phyloP scores from a whole-genome alignment of 2,797 vertebrate genomes.

The Thripadectes ignobilis region DNA sequence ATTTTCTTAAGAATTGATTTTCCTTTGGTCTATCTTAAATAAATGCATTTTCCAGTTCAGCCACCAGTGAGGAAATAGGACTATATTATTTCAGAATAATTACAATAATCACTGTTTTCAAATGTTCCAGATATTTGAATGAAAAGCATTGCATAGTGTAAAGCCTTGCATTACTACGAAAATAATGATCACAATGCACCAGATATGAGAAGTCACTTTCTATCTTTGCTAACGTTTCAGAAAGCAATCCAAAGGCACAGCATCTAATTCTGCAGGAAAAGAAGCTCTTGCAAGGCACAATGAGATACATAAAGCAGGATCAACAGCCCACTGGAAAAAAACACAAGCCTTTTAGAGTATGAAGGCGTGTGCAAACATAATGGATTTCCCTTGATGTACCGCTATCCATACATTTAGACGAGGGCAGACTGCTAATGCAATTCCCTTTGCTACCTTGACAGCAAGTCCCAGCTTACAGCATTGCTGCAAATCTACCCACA shows the following conservation, averaged over 20 bases:
- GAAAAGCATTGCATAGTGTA: not conserved
- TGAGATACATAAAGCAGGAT: not conserved
- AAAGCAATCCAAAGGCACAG: not conserved
- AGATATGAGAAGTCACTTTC: not conserved
- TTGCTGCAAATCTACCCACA: not conserved
- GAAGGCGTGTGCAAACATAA: conserved; percentile 16
- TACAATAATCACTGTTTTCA: not conserved
- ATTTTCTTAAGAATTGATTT: not conserved
- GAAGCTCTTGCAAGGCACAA: not conserved
- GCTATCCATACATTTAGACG: not conserved
- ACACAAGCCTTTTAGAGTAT: not conserved
- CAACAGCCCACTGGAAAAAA: not conserved
- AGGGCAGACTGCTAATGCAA: not conserved
- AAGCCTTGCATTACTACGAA: not conserved
- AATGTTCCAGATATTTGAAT: not conserved
- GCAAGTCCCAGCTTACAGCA: not conserved
- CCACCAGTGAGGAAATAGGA: not conserved
- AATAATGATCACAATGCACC: not conserved
- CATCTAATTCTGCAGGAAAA: not conserved
- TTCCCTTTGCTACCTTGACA: not conserved
- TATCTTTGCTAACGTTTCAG: not conserved
- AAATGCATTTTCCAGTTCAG: not conserved
- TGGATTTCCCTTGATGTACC: conserved; percentile 10
- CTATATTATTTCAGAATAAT: not conserved
- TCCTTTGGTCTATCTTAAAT: not conserved